Conservation (phyloP, 2,888 invertebrate species). For the Philaethria dido region DNA sequence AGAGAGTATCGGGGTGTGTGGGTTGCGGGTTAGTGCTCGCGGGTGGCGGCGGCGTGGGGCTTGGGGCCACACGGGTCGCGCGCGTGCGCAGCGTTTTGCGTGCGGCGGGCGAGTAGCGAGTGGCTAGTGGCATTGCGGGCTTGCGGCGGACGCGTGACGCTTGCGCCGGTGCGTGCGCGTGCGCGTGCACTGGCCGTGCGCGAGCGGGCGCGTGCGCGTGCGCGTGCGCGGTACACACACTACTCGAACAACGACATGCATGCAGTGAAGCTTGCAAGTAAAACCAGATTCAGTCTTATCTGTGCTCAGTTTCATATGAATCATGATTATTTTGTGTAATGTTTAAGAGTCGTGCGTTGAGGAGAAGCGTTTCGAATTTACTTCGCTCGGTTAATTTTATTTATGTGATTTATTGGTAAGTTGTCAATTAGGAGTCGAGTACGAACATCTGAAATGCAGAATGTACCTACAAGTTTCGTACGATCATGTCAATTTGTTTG, state of each 20-base stretch:
- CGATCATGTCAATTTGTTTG: conserved; percentile 66
- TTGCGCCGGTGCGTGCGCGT: conserved; percentile 29
- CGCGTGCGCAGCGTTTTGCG: conserved; percentile 46
- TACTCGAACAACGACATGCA: conserved; percentile 82
- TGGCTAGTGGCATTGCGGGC: conserved; percentile 39
- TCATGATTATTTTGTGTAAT: conserved; percentile 82
- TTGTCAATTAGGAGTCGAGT: conserved; percentile 76
- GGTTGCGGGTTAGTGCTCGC: conserved; percentile 54
- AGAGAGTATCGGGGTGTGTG: conserved; percentile 80
- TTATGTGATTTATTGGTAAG: conserved; percentile 76
- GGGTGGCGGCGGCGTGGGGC: conserved; percentile 51
- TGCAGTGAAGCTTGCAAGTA: conserved; percentile 83
- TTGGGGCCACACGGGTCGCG: conserved; percentile 44
- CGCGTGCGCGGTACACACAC: conserved; percentile 63
- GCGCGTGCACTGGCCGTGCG: conserved; percentile 42
- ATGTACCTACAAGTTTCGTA: conserved; percentile 72
- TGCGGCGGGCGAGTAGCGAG: conserved; percentile 46
- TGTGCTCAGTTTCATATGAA: conserved; percentile 83
- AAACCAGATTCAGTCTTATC: conserved; percentile 82
- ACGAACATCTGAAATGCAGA: conserved; percentile 78
- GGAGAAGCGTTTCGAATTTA: conserved; percentile 84
- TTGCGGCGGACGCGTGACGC: conserved; percentile 33
- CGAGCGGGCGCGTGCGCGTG: conserved; percentile 29
- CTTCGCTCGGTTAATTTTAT: conserved; percentile 73
- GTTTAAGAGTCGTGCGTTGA: conserved; percentile 83